Base-by-base conservation (phyloP, 2,113 vertebrate species). In the Aptenodytes patagonicus region DNA sequence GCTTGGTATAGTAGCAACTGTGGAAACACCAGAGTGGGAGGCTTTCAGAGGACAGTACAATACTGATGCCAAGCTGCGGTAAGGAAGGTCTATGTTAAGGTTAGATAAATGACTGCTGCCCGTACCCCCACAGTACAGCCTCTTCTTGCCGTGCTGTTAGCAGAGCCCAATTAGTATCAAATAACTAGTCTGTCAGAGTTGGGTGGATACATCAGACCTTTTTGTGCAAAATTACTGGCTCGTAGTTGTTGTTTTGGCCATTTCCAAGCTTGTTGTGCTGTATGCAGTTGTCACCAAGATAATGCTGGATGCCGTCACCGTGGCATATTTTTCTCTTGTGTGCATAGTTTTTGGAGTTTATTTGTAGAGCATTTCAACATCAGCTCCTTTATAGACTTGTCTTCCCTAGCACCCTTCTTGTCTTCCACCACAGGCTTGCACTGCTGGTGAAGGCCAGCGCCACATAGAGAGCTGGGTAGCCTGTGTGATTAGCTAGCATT, bases 91-190 rank as follows among this genome's bases (percentile, higher is more conserved):
- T 77, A 2, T 7, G 2, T 79, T 88, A 58, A 73, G 89, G 76
- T 72, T 4, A 84, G 86, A 46, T 89, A 87, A 87, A 89, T 46
- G n/a, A 31, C 38, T 85, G 55, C 70, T 85, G 51, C 76, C 58
- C 2, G 0, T 70, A 60, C 51, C 64, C 70, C 36, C n/a, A n/a
- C 46, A 65, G 58, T 34, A 28, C 51, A 80, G 57, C 58, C 47
- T 54, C 40, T 60, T 89, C 76, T 82, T 89, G 49, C 73, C 6
- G 1, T n/a, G 42, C 54, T 80, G 25, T 91, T 91, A 87, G 42
- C 81, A 80, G 78, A 89, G 54, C 81, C 89, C 89, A 91, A 77
- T 95, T 89, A 95, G 58, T 47, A 79, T 90, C 88, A 42, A 83
- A 81, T 94, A 84, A 54, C 76, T 80, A 25, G 44, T 75, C 40